These are phyloP conservation scores for Alca torda DNA, from an alignment of 2,797 vertebrate species.

Conservation along the genomic window DNA sequence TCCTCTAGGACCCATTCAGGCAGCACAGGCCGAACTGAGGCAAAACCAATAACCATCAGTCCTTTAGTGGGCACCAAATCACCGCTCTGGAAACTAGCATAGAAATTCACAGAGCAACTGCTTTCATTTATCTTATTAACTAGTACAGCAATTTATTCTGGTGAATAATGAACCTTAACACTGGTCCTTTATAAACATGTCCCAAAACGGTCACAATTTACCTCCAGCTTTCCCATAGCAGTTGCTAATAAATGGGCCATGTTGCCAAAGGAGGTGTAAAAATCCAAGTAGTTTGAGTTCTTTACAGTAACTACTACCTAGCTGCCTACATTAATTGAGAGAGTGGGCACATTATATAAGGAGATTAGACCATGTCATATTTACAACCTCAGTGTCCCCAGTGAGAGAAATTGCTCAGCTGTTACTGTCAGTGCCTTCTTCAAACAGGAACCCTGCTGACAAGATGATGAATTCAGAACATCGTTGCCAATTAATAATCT, in stretches of 20 bases:
- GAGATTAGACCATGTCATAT: slow-evolving; percentile 45
- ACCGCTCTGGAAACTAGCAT: background rate
- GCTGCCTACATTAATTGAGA: background rate
- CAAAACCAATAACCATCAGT: background rate
- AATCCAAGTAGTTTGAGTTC: background rate
- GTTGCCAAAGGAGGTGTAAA: background rate
- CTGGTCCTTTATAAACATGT: background rate
- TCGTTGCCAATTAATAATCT: slow-evolving; percentile 60
- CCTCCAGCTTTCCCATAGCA: background rate
- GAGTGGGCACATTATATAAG: background rate
- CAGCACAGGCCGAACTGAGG: accelerated
- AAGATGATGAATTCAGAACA: slow-evolving; percentile 61
- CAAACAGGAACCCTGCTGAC: slow-evolving; percentile 55
- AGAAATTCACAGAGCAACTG: background rate
- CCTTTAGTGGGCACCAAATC: background rate
- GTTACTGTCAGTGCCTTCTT: slow-evolving; percentile 45
- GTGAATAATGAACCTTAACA: slow-evolving; percentile 30
- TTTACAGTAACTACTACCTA: background rate
- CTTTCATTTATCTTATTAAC: background rate
- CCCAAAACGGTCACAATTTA: background rate
- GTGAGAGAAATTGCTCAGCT: slow-evolving; percentile 13
- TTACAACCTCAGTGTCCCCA: background rate
- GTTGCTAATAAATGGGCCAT: background rate
- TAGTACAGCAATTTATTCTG: background rate
- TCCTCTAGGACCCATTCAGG: background rate